Conservation (phyloP, 1,140 invertebrate genomes). For the Eriosoma lanigerum region DNA sequence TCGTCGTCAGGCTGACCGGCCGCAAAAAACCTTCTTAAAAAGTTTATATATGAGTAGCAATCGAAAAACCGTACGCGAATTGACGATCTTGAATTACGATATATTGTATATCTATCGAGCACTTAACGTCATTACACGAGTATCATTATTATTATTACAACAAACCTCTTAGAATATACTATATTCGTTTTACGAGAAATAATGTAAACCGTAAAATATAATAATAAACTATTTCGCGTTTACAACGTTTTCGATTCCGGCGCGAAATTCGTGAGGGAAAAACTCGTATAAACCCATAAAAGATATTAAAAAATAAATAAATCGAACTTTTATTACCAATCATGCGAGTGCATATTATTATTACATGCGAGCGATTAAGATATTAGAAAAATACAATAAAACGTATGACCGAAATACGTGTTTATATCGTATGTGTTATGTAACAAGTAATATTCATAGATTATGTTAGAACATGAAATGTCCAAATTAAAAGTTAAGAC, state of each 20-base stretch:
- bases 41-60: neutral
- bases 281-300: no score
- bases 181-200: slow-evolving; percentile 14
- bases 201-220: slow-evolving; percentile 25
- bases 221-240: neutral
- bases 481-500: no score
- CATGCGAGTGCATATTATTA: no score
- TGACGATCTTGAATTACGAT: neutral
- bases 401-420: no score
- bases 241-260: slow-evolving; percentile 10
- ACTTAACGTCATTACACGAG: slow-evolving; percentile 5
- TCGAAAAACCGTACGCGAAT: neutral
- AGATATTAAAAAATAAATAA: no score
- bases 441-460: no score
- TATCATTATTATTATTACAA: neutral
- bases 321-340: slow-evolving; percentile 16
- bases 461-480: no score
- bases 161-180: neutral
- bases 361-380: no score
- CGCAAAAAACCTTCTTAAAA: neutral
- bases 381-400: no score
- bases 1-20: neutral
- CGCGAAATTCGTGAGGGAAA: neutral
- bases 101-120: neutral
- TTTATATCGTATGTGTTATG: no score